Percentiles rank a stretch among this genome's conserved stretches.
phyloP scores from a whole-genome alignment of 2,888 invertebrate species.

The Shargacucullia verbasci region DNA sequence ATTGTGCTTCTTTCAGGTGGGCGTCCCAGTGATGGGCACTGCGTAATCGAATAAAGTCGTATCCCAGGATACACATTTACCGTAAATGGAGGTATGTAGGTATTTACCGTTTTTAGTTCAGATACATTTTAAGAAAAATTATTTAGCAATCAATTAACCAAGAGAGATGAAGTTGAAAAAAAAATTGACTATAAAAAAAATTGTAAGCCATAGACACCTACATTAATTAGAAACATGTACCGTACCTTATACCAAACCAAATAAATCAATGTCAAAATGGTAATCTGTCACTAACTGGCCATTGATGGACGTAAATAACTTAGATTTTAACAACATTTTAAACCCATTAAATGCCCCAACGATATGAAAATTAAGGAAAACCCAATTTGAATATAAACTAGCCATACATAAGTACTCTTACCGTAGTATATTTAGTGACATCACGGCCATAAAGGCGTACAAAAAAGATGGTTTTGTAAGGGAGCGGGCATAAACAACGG shows the following conservation, averaged over 20 bases:
- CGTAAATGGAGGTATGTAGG: too few relatives aligned
- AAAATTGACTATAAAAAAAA: too few relatives aligned
- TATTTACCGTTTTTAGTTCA: too few relatives aligned
- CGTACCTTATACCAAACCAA: too few relatives aligned
- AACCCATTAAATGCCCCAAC: slow-evolving; percentile 40
- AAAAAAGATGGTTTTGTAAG: slow-evolving; percentile 62
- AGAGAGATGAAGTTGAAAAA: too few relatives aligned
- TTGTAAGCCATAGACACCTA: too few relatives aligned
- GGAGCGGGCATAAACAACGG: slow-evolving; percentile 64
- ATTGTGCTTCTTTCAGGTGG: slow-evolving; percentile 18
- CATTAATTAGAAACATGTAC: too few relatives aligned
- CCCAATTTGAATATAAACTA: slow-evolving; percentile 52
- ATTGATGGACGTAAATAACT: slow-evolving; percentile 9
- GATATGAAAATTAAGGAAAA: slow-evolving; percentile 51
- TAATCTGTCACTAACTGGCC: background rate
- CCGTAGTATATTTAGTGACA: slow-evolving; percentile 38
- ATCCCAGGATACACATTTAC: too few relatives aligned
- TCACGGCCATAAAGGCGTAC: slow-evolving; percentile 51
- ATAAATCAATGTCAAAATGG: too few relatives aligned
- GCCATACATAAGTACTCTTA: slow-evolving; percentile 25
- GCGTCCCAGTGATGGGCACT: slow-evolving; percentile 10
- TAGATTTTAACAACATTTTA: slow-evolving; percentile 27
- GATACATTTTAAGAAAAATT: too few relatives aligned
- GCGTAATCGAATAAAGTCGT: too few relatives aligned
- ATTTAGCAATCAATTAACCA: too few relatives aligned